A percentile compares a stretch with the other conserved stretches of the same genome.
These are phyloP conservation scores for Metallyticus violacea DNA, from an alignment of 2,888 invertebrate genomes.

Conservation along the genomic window DNA sequence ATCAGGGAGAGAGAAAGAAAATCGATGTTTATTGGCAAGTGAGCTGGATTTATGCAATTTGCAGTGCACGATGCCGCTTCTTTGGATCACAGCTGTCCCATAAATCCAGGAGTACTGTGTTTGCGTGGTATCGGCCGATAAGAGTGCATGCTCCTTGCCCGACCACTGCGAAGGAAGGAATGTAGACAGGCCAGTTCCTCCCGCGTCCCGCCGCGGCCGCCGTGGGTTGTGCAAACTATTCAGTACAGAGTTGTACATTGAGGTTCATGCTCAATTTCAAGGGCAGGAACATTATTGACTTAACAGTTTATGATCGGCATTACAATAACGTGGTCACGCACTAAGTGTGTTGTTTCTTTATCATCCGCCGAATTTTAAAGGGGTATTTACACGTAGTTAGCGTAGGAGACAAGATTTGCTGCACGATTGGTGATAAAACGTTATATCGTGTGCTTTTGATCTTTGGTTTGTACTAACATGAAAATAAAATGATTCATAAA, in stretches of 20 bases:
- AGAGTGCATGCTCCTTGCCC: background rate
- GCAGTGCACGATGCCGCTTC: background rate
- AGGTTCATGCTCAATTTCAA: background rate
- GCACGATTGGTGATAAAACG: too few species aligned
- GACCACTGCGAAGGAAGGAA: background rate
- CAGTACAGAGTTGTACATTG: background rate
- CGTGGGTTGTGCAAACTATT: too few species aligned
- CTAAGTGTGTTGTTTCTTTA: too few species aligned
- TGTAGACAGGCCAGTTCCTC: background rate
- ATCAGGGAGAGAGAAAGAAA: background rate
- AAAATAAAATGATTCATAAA: too few species aligned
- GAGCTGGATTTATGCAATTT: background rate
- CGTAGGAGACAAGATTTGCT: too few species aligned
- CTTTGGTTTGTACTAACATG: too few species aligned
- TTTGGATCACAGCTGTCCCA: too few species aligned
- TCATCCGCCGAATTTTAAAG: too few species aligned
- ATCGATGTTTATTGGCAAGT: background rate
- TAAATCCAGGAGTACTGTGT: background rate
- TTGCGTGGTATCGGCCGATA: background rate
- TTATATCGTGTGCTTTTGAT: too few species aligned
- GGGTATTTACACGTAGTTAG: too few species aligned
- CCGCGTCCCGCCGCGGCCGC: too few species aligned
- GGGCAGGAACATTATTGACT: background rate
- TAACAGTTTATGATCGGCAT: background rate
- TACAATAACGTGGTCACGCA: background rate